A percentile compares a stretch with the other conserved stretches of the same genome.
These are phyloP conservation scores for Calyptommatus sinebrachiatus DNA, from an alignment of 2,113 vertebrate genomes.

Conservation along the genomic window DNA sequence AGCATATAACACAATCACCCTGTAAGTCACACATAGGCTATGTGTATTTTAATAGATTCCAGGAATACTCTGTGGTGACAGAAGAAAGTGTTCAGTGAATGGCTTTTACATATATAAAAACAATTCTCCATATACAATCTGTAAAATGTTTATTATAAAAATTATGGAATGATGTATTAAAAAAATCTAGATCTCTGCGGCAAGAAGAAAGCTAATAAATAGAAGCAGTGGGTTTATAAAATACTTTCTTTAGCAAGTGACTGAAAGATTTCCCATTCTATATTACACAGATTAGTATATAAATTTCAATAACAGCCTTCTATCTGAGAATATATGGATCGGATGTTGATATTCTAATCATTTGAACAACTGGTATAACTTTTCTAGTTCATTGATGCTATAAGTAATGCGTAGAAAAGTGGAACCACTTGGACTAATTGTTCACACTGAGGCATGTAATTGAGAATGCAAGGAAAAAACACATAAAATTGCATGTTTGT, in stretches of 20 bases:
- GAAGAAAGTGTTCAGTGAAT: constrained; percentile 26
- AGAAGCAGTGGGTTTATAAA: neutral
- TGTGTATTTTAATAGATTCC: neutral
- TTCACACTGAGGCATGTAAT: neutral
- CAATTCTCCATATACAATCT: neutral
- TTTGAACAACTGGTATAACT: neutral
- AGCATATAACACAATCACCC: rapidly evolving
- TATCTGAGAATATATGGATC: constrained; percentile 16
- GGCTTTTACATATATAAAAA: neutral
- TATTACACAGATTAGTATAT: neutral
- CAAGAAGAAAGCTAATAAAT: neutral
- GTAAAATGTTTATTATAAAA: neutral
- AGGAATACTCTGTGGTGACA: neutral
- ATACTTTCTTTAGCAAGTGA: neutral
- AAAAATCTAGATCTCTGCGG: neutral
- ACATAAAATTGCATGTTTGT: neutral
- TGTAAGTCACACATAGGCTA: neutral
- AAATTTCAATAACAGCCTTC: neutral
- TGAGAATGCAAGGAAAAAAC: neutral
- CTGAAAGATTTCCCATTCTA: neutral
- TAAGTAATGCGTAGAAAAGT: neutral
- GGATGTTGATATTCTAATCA: neutral
- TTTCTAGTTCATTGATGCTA: neutral
- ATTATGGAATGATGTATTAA: neutral
- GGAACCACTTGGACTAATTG: neutral